Conservation (phyloP, 2,113 vertebrate species). For the Coptodon rendalli region DNA sequence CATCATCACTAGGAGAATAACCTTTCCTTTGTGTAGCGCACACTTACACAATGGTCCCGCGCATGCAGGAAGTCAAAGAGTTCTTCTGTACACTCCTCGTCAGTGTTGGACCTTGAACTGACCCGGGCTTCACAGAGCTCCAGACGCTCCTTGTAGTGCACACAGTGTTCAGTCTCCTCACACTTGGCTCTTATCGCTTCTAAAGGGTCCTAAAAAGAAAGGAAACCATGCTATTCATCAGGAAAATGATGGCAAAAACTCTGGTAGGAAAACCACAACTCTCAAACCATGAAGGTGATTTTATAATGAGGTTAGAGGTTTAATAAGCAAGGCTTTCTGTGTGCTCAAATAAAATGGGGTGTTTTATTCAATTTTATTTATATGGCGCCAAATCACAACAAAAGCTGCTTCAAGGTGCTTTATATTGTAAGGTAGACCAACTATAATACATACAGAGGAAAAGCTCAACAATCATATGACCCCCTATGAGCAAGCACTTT, state of each 20-base stretch:
- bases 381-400: not conserved
- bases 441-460: not conserved
- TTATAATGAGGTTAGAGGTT: not conserved
- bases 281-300: not conserved
- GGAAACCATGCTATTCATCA: not conserved
- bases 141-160: constrained; percentile 74
- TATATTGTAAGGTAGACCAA: not conserved
- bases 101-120: constrained; percentile 70
- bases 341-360: not conserved
- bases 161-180: constrained; percentile 79
- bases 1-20: not conserved
- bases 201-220: constrained; percentile 76
- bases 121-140: constrained; percentile 78
- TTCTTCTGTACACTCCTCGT: constrained; percentile 88
- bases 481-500: not conserved
- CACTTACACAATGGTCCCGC: constrained; percentile 87
- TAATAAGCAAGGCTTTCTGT: not conserved
- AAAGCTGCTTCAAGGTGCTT: not conserved
- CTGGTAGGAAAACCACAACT: not conserved
- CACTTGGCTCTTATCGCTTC: constrained; percentile 77
- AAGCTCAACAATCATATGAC: not conserved
- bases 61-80: constrained; percentile 91
- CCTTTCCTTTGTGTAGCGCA: not conserved
- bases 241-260: not conserved
- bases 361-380: not conserved